Conservation (phyloP, 2,797 vertebrate species). For the Bradypus variegatus region DNA sequence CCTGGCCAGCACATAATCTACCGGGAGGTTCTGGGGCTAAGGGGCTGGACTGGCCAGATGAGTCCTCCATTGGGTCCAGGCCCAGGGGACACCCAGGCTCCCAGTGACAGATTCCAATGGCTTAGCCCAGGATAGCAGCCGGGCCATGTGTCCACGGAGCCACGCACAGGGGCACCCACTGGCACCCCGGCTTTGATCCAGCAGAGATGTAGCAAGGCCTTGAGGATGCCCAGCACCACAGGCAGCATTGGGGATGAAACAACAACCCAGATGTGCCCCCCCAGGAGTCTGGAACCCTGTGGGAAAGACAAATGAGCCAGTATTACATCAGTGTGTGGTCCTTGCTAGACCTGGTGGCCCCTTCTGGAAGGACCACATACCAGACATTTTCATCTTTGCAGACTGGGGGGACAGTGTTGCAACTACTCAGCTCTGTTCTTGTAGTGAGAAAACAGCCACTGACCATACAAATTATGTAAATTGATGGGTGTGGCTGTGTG, state of each 20-base stretch:
- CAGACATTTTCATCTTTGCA: not conserved
- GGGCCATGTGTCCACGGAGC: not conserved
- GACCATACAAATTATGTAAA: not conserved
- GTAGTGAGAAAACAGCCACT: not conserved
- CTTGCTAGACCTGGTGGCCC: accelerated
- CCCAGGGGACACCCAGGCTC: too few relatives aligned
- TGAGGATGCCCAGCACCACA: accelerated
- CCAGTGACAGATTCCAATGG: not conserved
- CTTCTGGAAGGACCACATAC: not conserved
- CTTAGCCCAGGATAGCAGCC: too few relatives aligned
- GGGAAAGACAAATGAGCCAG: accelerated
- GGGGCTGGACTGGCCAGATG: too few relatives aligned
- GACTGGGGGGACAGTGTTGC: too few relatives aligned
- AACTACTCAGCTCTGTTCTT: not conserved
- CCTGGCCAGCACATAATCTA: not conserved
- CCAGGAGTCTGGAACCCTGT: not conserved
- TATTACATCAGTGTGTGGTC: accelerated
- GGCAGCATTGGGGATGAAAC: accelerated
- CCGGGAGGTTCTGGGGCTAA: not conserved
- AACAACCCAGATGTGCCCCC: too few relatives aligned
- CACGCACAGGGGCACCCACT: accelerated
- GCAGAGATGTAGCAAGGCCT: accelerated
- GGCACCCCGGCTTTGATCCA: not conserved
- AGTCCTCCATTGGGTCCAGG: accelerated
- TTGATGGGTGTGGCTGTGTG: not conserved